These are phyloP conservation scores for Sycophila texana DNA, from an alignment of 2,888 invertebrate species.

Conservation along the genomic window DNA sequence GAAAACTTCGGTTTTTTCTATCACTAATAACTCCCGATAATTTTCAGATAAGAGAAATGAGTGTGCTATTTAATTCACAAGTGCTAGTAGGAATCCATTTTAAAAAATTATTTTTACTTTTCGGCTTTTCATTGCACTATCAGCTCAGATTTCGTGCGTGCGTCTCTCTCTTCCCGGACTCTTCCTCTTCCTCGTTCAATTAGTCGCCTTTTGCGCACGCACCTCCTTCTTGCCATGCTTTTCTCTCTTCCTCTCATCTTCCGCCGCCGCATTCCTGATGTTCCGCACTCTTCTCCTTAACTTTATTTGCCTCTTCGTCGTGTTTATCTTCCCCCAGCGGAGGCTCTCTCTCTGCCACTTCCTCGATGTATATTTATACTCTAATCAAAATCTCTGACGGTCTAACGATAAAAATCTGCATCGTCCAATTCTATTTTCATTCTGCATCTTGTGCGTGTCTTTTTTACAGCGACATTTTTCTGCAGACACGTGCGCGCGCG, in stretches of 20 bases:
- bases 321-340: constrained; percentile 18
- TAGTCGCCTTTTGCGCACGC: constrained; percentile 21
- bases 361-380: constrained; percentile 23
- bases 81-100: too few species aligned
- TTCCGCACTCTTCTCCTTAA: constrained; percentile 21
- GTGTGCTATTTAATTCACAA: too few species aligned
- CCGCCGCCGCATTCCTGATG: constrained; percentile 38
- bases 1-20: too few species aligned
- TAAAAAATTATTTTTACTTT: too few species aligned
- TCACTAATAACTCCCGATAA: neutral
- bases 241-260: constrained; percentile 21
- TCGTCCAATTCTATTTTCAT: too few species aligned
- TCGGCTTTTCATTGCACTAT: constrained; percentile 33
- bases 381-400: constrained; percentile 36
- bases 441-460: too few species aligned
- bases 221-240: constrained; percentile 19
- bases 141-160: constrained; percentile 44
- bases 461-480: too few species aligned
- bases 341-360: neutral
- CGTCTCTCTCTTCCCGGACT: constrained; percentile 13
- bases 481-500: too few species aligned
- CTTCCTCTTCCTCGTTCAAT: constrained; percentile 49
- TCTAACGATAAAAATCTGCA: constrained; percentile 22
- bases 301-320: constrained; percentile 3
- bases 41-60: too few species aligned